Evolutionary conservation across 1,140 invertebrate genomes (phyloP).

Genomic region (Parasteatoda tepidariorum): DNA sequence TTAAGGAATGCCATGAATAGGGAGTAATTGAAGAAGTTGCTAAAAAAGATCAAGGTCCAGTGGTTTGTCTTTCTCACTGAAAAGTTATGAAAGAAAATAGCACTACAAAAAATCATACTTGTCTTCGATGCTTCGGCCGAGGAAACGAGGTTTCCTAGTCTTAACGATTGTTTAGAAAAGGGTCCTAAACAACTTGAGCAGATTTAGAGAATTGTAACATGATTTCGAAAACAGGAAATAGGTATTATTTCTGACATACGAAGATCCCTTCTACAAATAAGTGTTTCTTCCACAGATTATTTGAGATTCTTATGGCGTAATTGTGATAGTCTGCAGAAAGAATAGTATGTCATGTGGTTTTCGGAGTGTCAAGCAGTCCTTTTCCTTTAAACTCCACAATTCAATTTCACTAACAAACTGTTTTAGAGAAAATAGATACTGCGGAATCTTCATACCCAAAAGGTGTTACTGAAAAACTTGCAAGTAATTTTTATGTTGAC

Average conservation of each 20-base stretch:
- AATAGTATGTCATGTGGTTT: background rate
- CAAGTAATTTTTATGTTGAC: slow-evolving; percentile 30
- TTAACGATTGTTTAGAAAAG: slow-evolving; percentile 44
- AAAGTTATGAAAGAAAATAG: slow-evolving; percentile 57
- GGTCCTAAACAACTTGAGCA: slow-evolving; percentile 21
- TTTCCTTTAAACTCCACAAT: slow-evolving; percentile 13
- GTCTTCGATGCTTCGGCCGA: slow-evolving; percentile 46
- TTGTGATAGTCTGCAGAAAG: background rate
- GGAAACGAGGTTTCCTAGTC: background rate
- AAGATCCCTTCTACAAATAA: slow-evolving; percentile 60
- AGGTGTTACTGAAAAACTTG: background rate
- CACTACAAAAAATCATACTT: slow-evolving; percentile 44
- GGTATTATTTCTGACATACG: slow-evolving; percentile 48
- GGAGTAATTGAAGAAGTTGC: background rate
- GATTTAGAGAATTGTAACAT: slow-evolving; percentile 64
- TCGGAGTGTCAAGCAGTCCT: background rate
- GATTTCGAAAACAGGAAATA: slow-evolving; percentile 32
- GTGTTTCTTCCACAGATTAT: slow-evolving; percentile 24
- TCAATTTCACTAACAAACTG: background rate
- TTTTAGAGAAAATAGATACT: background rate
- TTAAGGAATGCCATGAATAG: slow-evolving; percentile 35
- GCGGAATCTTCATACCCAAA: slow-evolving; percentile 9
- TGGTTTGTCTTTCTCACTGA: slow-evolving; percentile 65
- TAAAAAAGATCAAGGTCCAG: slow-evolving; percentile 43
- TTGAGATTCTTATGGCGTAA: slow-evolving; percentile 30